These are phyloP conservation scores for Drosophila rhopaloa DNA, from an alignment of 1,140 invertebrate genomes.

Conservation along the genomic window DNA sequence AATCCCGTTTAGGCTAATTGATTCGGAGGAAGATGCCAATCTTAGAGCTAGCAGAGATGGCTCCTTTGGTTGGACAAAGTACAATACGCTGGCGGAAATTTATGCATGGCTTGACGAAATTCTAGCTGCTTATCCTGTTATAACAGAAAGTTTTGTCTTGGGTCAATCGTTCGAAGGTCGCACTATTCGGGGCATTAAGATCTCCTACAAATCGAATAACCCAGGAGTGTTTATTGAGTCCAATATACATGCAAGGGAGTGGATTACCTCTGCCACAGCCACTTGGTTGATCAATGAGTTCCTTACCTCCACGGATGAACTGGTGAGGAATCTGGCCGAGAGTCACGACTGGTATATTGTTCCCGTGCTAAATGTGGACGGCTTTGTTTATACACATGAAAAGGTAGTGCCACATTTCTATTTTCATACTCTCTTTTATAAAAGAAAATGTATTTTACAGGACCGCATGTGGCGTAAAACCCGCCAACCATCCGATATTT, in stretches of 20 bases:
- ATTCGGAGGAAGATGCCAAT: constrained; percentile 22
- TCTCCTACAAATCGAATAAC: constrained; percentile 86
- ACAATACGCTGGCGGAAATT: constrained; percentile 84
- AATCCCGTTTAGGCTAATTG: constrained; percentile 32
- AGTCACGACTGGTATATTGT: constrained; percentile 88
- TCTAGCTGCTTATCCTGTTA: constrained; percentile 64
- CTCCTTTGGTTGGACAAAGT: constrained; percentile 83
- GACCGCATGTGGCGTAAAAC: constrained; percentile 86
- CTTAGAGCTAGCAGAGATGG: constrained; percentile 12
- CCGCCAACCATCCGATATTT: constrained; percentile 66
- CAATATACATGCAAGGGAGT: constrained; percentile 86
- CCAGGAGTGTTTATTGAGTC: constrained; percentile 86
- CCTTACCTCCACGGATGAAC: constrained; percentile 68
- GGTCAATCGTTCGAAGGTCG: constrained; percentile 86
- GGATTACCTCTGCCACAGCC: constrained; percentile 87
- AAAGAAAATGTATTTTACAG: constrained; percentile 43
- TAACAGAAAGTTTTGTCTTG: constrained; percentile 56
- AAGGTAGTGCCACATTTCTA: constrained; percentile 24
- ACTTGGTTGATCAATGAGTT: constrained; percentile 86
- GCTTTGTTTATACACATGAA: constrained; percentile 87
- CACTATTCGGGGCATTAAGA: constrained; percentile 87
- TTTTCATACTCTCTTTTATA: not conserved
- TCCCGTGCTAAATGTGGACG: constrained; percentile 91
- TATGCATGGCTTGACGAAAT: constrained; percentile 85
- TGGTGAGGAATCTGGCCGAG: constrained; percentile 78